Percentiles rank a stretch among this genome's conserved stretches.
These are phyloP conservation scores for Ictalurus furcatus DNA, from an alignment of 2,113 vertebrate genomes.

Conservation along the genomic window DNA sequence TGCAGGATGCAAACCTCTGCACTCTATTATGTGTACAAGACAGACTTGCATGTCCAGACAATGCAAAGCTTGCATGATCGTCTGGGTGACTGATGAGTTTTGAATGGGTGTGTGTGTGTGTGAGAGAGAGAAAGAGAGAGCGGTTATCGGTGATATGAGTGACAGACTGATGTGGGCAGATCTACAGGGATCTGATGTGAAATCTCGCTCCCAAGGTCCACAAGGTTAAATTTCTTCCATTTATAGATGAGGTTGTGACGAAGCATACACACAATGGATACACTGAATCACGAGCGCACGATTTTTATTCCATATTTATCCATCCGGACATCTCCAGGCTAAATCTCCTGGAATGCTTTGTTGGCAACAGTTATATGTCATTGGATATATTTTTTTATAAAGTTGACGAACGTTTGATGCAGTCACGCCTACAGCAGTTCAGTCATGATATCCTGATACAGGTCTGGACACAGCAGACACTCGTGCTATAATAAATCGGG, in stretches of 20 bases:
- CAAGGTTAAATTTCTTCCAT: constrained; percentile 12
- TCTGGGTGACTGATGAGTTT: neutral
- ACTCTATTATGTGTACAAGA: neutral
- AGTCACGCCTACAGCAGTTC: neutral
- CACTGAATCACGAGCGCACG: neutral
- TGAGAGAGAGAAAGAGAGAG: neutral
- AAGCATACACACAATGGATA: neutral
- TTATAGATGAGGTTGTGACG: constrained; percentile 32
- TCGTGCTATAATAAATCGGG: constrained; percentile 43
- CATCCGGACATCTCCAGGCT: neutral
- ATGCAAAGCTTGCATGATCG: neutral
- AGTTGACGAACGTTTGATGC: neutral
- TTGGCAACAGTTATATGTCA: constrained; percentile 25
- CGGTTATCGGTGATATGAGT: constrained; percentile 28
- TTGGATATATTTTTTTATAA: constrained; percentile 9
- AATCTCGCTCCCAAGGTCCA: constrained; percentile 13
- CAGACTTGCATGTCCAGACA: neutral
- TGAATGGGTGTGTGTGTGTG: neutral
- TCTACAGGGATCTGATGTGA: constrained; percentile 7
- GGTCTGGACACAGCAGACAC: constrained; percentile 35
- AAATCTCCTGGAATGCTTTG: constrained; percentile 24
- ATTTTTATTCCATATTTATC: constrained; percentile 26
- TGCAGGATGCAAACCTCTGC: neutral
- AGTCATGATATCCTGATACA: constrained; percentile 13
- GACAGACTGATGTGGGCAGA: neutral